Conservation (phyloP, 2,113 vertebrate genomes). For the Misgurnus mizolepis region DNA sequence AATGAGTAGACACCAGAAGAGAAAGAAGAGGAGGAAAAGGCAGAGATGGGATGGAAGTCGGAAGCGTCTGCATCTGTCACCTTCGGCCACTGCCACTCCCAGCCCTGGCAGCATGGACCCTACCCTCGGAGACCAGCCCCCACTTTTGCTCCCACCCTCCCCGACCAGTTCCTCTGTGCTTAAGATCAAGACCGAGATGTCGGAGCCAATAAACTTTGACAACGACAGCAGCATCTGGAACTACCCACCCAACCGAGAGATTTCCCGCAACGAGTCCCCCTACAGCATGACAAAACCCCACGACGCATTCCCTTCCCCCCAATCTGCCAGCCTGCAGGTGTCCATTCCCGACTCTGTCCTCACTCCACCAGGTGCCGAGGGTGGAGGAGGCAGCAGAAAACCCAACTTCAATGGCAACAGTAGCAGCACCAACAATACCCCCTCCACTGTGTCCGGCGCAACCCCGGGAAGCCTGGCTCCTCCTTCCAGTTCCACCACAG, state of each 20-base stretch:
- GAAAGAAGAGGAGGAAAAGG: conserved; percentile 94
- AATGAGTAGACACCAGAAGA: conserved; percentile 84
- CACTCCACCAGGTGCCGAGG: conserved; percentile 91
- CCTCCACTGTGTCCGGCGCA: conserved; percentile 70
- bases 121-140: conserved; percentile 82
- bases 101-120: conserved; percentile 84
- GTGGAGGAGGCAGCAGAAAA: conserved; percentile 84
- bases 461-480: conserved; percentile 73
- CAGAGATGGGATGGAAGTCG: conserved; percentile 89
- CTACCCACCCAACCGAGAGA: conserved; percentile 98
- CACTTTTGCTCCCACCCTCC: conserved; percentile 84
- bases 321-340: conserved; percentile 85
- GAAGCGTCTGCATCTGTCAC: conserved; percentile 83
- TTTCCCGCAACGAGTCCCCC: conserved; percentile 95
- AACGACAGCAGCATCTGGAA: conserved; percentile 99
- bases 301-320: conserved; percentile 90
- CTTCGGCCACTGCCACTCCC: conserved; percentile 67
- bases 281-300: conserved; percentile 99
- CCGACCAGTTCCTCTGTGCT: conserved; percentile 89
- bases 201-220: conserved; percentile 98
- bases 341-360: conserved; percentile 97
- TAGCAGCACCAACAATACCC: conserved; percentile 65
- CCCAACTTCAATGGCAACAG: conserved; percentile 80
- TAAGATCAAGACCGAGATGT: conserved; percentile 99
- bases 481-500: conserved; percentile 85